Percentiles rank a stretch among this genome's conserved stretches.
Conservation (phyloP, 1,140 invertebrate genomes). For the Lasaia peninsularis region DNA sequence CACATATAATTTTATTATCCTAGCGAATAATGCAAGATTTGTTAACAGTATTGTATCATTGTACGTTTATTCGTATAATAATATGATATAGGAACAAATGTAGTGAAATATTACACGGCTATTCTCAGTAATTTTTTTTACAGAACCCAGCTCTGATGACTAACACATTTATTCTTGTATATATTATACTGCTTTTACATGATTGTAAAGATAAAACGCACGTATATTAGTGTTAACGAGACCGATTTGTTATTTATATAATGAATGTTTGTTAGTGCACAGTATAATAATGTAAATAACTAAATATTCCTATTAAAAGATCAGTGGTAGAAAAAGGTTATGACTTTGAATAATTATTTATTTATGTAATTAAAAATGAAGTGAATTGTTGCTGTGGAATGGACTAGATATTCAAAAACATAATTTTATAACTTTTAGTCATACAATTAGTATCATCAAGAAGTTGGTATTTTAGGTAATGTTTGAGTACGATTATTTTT, state of each 20-base stretch:
- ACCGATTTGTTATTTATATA: background rate
- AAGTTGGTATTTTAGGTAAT: no score
- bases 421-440: no score
- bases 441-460: no score
- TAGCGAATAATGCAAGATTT: no score
- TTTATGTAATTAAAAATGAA: background rate
- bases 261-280: background rate
- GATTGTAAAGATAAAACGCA: background rate
- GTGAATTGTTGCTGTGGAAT: no score
- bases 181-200: constrained; percentile 4
- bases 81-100: no score
- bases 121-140: background rate
- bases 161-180: no score
- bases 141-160: background rate
- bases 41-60: no score
- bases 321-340: background rate
- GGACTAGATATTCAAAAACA: no score
- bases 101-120: background rate
- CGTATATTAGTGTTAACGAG: background rate
- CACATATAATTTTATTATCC: no score
- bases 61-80: no score
- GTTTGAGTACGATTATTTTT: no score
- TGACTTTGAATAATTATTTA: background rate
- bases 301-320: background rate
- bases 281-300: background rate